phyloP scores from a whole-genome alignment of 2,888 invertebrate genomes.

The Eulithis testata region DNA sequence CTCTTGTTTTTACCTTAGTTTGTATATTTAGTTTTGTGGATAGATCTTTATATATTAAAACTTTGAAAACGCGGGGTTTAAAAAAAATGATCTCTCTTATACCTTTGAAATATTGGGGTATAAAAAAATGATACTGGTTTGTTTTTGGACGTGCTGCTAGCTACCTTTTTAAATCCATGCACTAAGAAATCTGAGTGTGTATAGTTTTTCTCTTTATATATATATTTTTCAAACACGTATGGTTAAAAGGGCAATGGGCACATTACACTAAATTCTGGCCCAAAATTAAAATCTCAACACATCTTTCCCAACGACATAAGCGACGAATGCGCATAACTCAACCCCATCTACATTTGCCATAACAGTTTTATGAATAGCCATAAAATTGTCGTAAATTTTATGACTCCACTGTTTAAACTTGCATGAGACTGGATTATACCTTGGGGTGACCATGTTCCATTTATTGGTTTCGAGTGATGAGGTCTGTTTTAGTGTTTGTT shows the following conservation, averaged over 20 bases:
- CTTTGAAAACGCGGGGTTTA: no score
- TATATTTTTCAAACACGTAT: background rate
- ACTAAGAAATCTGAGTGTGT: no score
- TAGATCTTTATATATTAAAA: no score
- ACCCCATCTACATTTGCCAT: constrained; percentile 43
- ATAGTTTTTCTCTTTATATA: no score
- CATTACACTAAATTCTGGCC: constrained; percentile 1
- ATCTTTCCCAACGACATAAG: background rate
- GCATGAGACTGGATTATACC: constrained; percentile 29
- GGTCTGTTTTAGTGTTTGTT: background rate
- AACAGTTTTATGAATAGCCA: constrained; percentile 49
- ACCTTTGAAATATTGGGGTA: no score
- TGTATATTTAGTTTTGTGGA: no score
- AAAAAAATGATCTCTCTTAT: no score
- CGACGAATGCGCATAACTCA: constrained; percentile 13
- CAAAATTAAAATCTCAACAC: constrained; percentile 6
- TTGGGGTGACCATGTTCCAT: constrained; percentile 24
- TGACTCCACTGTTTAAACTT: constrained; percentile 37
- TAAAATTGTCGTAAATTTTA: constrained; percentile 59
- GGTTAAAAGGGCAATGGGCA: background rate
- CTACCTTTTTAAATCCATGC: background rate
- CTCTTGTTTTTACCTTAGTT: no score
- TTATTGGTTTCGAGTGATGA: constrained; percentile 19
- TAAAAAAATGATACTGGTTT: background rate
- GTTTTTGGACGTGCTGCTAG: background rate